Evolutionary conservation across 2,113 vertebrate genomes (phyloP), one percentile per base, ranked within the genome.

Genomic region (Dasyprocta punctata): DNA sequence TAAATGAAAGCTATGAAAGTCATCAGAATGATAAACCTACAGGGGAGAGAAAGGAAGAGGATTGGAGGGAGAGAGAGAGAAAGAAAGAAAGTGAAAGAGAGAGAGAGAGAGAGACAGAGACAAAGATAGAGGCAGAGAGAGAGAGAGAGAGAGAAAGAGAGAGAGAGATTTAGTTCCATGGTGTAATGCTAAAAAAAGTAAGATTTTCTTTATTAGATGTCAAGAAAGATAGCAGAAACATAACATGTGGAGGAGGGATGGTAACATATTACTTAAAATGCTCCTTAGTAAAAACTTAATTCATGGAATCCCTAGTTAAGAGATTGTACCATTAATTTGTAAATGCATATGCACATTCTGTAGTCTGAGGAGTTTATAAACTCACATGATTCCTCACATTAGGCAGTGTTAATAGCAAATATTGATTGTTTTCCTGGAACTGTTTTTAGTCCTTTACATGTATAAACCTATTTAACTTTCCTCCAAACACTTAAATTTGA

Each of bases 1-100:
- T 96, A 93, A 98, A 97, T 95, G 96, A 98, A 97, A 98, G 60
- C 78, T 96, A 30, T 77, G 95, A 81, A 95, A 98, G 82, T 86
- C 94, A 97, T 83, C 49, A 95, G 63, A 97, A 98, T 97, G 81
- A 98, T 83, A 98, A 97, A 98, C 4, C 90, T 93, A 41, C 17
- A 85, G 90, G 78, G 87, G 67, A 84, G 58, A 16, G 16, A 2
- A 26, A 3, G 17, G 54, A n/a, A n/a, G 17, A 56, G 14, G 14
- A 52, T 12, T 49, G 52, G 52, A 86, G 58, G 28, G 30, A 33
- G 77, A 2, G 17, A 73, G 38, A 73, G 69, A 24, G 16, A 2
- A 97, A 30, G 28, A 26, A 2, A 11, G 60, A 30, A 10, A 12
- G 0, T 10, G 26, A 61, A 24, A 61, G 24, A n/a, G 9, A 28